Conservation (phyloP, 1,140 invertebrate species). For the Pseudomyrmex dendroicus region DNA sequence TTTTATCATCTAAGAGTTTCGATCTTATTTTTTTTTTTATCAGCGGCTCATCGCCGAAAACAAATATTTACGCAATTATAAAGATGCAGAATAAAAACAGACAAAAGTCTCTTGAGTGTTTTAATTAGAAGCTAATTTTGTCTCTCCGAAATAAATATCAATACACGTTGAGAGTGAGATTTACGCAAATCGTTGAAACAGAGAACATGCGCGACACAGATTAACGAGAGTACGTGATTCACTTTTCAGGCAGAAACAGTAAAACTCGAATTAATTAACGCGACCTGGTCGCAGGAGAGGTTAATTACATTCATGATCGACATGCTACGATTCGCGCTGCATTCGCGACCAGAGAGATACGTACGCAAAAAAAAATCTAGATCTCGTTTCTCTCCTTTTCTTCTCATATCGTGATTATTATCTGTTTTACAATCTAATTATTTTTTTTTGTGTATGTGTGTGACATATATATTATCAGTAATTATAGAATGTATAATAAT, state of each 20-base stretch:
- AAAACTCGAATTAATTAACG: constrained; percentile 53
- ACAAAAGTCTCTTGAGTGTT: background rate
- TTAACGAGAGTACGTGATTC: constrained; percentile 16
- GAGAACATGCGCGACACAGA: background rate
- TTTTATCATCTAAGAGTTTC: background rate
- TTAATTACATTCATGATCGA: constrained; percentile 41
- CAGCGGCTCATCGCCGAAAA: background rate
- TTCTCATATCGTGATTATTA: background rate
- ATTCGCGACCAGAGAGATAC: background rate
- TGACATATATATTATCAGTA: too few species aligned
- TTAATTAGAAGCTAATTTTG: constrained; percentile 39
- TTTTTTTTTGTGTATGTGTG: too few species aligned
- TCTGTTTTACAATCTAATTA: too few species aligned
- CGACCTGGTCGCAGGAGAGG: constrained; percentile 15
- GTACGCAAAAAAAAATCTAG: background rate
- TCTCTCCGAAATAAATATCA: background rate
- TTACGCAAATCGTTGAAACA: background rate
- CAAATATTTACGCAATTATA: constrained; percentile 9
- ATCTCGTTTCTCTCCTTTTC: too few species aligned
- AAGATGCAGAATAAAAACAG: background rate
- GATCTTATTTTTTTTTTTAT: background rate
- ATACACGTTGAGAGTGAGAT: background rate
- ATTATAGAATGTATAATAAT: background rate
- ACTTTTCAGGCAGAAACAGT: constrained; percentile 32
- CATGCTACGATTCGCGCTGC: background rate